Conservation (phyloP, 2,797 vertebrate species). For the Lepus townsendii region DNA sequence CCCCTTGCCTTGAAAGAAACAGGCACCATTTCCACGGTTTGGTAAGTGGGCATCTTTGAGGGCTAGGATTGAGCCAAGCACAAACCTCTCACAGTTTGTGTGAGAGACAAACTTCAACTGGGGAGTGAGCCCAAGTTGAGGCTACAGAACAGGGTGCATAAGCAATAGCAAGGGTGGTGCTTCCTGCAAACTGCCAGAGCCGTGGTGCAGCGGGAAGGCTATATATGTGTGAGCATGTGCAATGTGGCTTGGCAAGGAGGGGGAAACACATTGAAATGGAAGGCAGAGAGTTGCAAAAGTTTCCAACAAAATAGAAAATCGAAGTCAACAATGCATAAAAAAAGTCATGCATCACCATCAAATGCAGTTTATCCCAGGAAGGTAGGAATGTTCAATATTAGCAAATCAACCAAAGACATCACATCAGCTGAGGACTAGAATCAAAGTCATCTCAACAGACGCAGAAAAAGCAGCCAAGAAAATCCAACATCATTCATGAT, state of each 20-base stretch:
- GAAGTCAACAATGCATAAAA: no score
- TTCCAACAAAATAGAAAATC: neutral
- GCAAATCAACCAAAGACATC: no score
- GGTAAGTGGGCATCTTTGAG: no score
- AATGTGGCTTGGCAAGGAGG: neutral
- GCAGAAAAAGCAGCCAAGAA: no score
- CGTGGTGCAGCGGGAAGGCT: neutral
- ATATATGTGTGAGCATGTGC: neutral
- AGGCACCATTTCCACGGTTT: neutral
- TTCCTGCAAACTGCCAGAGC: neutral
- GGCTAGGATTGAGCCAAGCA: neutral
- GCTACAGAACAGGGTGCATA: neutral
- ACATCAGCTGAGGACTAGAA: no score
- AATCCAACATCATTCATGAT: no score
- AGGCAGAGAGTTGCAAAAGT: neutral
- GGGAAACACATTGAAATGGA: neutral
- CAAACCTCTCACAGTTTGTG: neutral
- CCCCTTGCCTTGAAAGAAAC: no score
- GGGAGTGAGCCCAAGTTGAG: neutral
- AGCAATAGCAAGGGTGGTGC: neutral
- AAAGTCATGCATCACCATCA: no score
- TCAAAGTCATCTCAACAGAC: no score
- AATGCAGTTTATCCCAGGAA: no score
- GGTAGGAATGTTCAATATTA: no score
- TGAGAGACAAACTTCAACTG: neutral